Base-by-base conservation (phyloP, 1,140 invertebrate genomes). In the Aphelinus certus region DNA sequence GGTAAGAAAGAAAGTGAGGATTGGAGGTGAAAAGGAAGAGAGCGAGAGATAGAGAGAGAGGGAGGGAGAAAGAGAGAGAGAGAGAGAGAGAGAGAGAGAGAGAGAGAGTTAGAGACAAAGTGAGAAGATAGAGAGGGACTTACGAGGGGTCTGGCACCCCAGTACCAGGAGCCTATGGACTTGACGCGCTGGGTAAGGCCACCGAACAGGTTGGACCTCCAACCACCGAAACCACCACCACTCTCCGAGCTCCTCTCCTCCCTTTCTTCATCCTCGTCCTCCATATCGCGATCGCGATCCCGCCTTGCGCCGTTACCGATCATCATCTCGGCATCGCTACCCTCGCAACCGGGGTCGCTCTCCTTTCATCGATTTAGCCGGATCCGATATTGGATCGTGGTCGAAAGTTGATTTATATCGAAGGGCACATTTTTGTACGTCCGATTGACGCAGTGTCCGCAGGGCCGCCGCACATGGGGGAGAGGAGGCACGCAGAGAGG, bases 151-250 rank as follows among this genome's bases (percentile, higher is more conserved):
- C 93, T 94, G 92, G 87, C 86, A 83, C 94, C 94, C 94, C 94
- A 95, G 93, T 96, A 96, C 94, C 94, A 96, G 90, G 94, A 95
- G 26, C 26, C 26, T 26, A 26, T 26, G 90, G 94, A 95, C 92
- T 95, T 96, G 90, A 95, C 94, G 92, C 94, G 94, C 92, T 95
- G 94, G 89, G 94, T 96, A 91, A 94, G 94, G 90, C 94, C 94
- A 91, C 94, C 94, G 89, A 95, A 93, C 90, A 88, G 79, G 81
- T 94, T 94, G 89, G 93, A 94, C 89, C 93, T 93, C 90, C 95
- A 93, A 90, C 94, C 94, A 87, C 85, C 83, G 83, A 84, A 85
- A 75, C 66, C 9, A 4, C 9, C 51, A 4, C 4, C 4, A 85
- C 85, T 83, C 83, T 87, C 85, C 81, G 84, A 86, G 84, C 81